Percentiles rank a stretch among this genome's conserved stretches.
Conservation (phyloP, 2,113 vertebrate species). For the Oenanthe melanoleuca region DNA sequence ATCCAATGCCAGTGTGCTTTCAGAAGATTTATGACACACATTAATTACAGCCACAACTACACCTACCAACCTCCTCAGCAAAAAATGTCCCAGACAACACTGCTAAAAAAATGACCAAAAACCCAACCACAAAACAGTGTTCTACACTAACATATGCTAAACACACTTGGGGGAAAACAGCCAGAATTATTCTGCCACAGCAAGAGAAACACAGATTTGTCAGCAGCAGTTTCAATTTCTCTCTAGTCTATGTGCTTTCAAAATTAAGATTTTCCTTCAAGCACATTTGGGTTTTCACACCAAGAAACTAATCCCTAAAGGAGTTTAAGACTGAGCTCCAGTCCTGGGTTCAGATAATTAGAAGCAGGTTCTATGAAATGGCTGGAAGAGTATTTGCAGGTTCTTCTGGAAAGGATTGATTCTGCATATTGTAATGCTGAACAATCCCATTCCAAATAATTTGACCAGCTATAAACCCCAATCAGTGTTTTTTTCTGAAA, state of each 20-base stretch:
- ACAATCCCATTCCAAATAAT: neutral
- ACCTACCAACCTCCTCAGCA: neutral
- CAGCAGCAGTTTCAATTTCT: neutral
- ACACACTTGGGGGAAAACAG: neutral
- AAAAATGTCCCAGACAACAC: neutral
- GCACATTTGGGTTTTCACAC: neutral
- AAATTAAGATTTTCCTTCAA: neutral
- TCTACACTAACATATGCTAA: neutral
- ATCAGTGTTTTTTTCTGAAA: neutral
- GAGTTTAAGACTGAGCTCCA: neutral
- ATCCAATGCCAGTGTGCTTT: neutral
- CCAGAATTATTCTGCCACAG: neutral
- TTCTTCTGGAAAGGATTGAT: neutral
- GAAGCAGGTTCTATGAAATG: neutral
- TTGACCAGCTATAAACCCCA: neutral
- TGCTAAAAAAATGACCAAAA: neutral
- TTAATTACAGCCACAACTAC: neutral
- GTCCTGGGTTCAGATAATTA: neutral
- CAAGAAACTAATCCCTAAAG: neutral
- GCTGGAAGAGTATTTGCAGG: neutral
- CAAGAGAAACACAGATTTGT: neutral
- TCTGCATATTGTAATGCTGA: neutral
- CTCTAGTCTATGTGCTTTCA: neutral
- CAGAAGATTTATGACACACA: neutral
- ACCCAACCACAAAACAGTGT: neutral